phyloP scores from a whole-genome alignment of 2,888 invertebrate species.

The Sycophila texana region DNA sequence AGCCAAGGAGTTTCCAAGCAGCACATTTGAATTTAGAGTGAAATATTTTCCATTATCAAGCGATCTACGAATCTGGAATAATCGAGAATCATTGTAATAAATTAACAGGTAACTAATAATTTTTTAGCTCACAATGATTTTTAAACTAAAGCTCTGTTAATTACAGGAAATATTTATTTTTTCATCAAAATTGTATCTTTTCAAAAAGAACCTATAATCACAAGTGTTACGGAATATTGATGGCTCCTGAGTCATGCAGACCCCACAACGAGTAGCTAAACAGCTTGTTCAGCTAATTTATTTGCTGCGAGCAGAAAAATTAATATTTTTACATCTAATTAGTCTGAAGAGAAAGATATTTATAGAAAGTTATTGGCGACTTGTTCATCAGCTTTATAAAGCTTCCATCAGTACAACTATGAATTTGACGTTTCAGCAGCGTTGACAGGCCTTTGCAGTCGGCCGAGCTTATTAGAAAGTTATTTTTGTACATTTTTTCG shows the following conservation, averaged over 20 bases:
- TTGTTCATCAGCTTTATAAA: not conserved
- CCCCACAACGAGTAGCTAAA: too few species aligned
- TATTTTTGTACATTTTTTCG: conserved; percentile 13
- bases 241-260: too few species aligned
- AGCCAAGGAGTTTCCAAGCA: conserved; percentile 28
- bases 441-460: not conserved
- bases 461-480: conserved; percentile 1
- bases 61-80: conserved; percentile 33
- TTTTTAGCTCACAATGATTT: not conserved
- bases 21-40: conserved; percentile 52
- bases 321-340: too few species aligned
- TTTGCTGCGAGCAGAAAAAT: too few species aligned
- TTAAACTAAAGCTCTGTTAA: too few species aligned
- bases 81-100: conserved; percentile 22
- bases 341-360: too few species aligned
- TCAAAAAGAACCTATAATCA: too few species aligned
- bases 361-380: too few species aligned
- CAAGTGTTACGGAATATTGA: too few species aligned
- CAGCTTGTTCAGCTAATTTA: too few species aligned
- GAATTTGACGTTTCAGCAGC: not conserved
- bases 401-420: not conserved
- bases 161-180: too few species aligned
- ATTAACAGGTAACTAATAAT: conserved; percentile 7
- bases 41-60: conserved; percentile 50
- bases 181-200: too few species aligned